These are phyloP conservation scores for Reticulitermes speratus DNA, from an alignment of 1,140 invertebrate genomes.

Conservation along the genomic window DNA sequence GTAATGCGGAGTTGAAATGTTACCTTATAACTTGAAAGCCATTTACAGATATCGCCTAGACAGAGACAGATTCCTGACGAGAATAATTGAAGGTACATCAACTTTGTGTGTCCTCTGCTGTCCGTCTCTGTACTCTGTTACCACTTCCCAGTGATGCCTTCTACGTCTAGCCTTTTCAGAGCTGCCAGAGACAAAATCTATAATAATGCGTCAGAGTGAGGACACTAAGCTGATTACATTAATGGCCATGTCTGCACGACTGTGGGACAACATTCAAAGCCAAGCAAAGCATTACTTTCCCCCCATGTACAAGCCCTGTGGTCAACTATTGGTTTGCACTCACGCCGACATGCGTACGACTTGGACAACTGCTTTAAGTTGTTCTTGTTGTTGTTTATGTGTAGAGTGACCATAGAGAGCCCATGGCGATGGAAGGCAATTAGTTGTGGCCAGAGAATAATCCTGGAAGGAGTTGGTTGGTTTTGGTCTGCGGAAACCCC, in stretches of 20 bases:
- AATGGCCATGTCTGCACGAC: neutral
- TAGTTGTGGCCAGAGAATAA: conserved; percentile 15
- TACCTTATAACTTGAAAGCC: neutral
- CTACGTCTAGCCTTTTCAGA: neutral
- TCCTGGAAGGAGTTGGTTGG: neutral
- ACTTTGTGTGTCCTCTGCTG: neutral
- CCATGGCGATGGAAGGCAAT: neutral
- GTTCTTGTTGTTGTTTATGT: neutral
- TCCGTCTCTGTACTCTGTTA: neutral
- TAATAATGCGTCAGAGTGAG: neutral
- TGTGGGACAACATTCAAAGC: neutral
- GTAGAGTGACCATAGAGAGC: neutral
- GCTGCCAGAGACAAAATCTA: neutral
- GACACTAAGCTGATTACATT: neutral
- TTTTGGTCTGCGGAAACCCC: neutral
- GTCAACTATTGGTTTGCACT: neutral
- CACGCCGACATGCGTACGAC: neutral
- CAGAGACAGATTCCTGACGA: neutral
- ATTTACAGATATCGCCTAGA: neutral
- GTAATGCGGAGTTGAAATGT: neutral
- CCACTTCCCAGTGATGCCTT: neutral
- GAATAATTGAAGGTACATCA: conserved; percentile 5
- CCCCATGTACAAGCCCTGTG: neutral
- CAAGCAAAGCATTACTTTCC: neutral
- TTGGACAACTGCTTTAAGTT: neutral